Base-by-base conservation (phyloP, 2,113 vertebrate genomes). In the Gasterosteus nipponicus region DNA sequence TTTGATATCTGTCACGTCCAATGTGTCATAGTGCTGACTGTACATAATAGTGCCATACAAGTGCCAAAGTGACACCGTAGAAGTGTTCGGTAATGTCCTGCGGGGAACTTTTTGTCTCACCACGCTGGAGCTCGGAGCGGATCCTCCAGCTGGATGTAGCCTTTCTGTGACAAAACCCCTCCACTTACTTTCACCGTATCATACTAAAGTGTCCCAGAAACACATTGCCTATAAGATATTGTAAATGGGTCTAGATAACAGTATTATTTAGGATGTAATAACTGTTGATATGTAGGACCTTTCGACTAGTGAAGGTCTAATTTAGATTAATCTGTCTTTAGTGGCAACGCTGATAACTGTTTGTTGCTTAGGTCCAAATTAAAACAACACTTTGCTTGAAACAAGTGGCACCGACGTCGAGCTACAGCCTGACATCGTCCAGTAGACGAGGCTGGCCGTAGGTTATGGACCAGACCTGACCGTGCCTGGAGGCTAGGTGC, bases 51-150 rank as follows among this genome's bases (percentile, higher is more conserved):
- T 90, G 83, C 86, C 87, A 91, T 90, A 78, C 70, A 92, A 93
- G 92, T 93, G 91, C 92, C 92, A 87, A 91, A 92, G 88, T 92
- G 87, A 94, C 87, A 85, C 84, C 85, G 82, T 89, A 83, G 77
- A 88, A 78, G 88, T 91, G 90, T 90, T 91, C 77, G 83, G 90
- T 89, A 83, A 87, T 15, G 70, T 91, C 78, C 75, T 62, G 74
- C 79, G 67, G 88, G 91, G 80, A 77, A 81, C 73, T 75, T 65
- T 73, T 65, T 73, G 79, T 88, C 68, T 89, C 84, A 86, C 75
- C 76, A 85, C 29, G 71, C 84, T 88, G 87, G 87, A 91, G 89
- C 54, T 83, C 79, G 54, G 77, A 85, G 82, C 80, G 78, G 77
- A 78, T 84, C 73, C 82, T 88, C 77, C 87, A 85, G 89, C 79